Conservation (phyloP, 2,113 vertebrate genomes). For the Lycocorax pyrrhopterus region DNA sequence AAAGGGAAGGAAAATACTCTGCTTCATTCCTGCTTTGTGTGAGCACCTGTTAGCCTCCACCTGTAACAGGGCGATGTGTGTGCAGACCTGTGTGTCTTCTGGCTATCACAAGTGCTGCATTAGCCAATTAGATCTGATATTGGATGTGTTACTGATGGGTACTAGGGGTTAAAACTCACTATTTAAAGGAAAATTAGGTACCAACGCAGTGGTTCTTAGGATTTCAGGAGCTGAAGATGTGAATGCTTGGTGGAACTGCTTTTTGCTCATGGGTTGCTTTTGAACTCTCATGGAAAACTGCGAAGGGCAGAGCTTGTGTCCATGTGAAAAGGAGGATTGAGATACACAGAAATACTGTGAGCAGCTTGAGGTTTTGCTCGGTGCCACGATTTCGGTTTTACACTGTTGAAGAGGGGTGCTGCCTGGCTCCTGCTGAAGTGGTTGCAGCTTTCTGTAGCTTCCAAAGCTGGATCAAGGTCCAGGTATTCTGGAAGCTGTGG, state of each 20-base stretch:
- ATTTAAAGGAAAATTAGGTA: background rate
- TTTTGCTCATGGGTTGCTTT: background rate
- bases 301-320: background rate
- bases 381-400: background rate
- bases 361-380: background rate
- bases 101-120: slow-evolving; percentile 13
- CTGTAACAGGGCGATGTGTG: background rate
- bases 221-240: background rate
- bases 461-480: background rate
- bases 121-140: background rate
- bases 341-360: background rate
- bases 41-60: background rate
- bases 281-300: background rate
- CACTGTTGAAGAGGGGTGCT: background rate
- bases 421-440: background rate
- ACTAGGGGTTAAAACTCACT: background rate
- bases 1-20: slow-evolving; percentile 23
- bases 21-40: background rate
- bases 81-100: background rate
- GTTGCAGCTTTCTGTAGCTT: background rate
- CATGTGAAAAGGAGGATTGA: background rate
- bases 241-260: background rate
- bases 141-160: background rate
- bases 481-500: background rate
- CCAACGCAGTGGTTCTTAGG: background rate